These are phyloP conservation scores for Ophraella communa DNA, from an alignment of 2,888 invertebrate species.

Conservation along the genomic window DNA sequence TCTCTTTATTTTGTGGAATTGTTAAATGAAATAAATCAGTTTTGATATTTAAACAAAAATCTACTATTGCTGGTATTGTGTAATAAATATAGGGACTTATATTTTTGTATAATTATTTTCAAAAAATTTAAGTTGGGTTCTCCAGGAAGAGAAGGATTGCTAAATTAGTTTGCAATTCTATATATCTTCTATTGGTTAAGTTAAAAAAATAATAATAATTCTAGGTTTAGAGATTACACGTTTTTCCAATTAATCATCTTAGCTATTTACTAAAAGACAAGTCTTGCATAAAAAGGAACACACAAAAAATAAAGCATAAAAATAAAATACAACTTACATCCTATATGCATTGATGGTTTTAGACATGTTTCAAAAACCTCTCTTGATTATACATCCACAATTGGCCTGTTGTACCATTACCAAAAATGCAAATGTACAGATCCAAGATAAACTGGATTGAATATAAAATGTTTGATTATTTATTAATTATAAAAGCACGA, in stretches of 20 bases:
- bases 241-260: not conserved
- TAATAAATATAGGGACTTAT: too few relatives aligned
- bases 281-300: slow-evolving; percentile 5
- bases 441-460: slow-evolving; percentile 20
- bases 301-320: slow-evolving; percentile 39
- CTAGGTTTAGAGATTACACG: not conserved
- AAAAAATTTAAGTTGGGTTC: too few relatives aligned
- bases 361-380: slow-evolving; percentile 66
- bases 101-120: too few relatives aligned
- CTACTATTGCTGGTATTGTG: too few relatives aligned
- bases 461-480: slow-evolving; percentile 6
- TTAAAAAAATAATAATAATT: too few relatives aligned
- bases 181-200: too few relatives aligned
- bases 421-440: slow-evolving; percentile 22
- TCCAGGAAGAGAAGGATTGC: too few relatives aligned
- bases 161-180: too few relatives aligned
- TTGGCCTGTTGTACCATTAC: slow-evolving; percentile 43
- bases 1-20: too few relatives aligned
- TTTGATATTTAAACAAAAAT: too few relatives aligned
- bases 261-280: not conserved
- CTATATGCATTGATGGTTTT: slow-evolving; percentile 89
- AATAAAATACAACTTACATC: slow-evolving; percentile 73
- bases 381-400: slow-evolving; percentile 33
- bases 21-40: too few relatives aligned
- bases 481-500: not conserved